Evolutionary conservation across 64 coral and sea anemone genomes (phyloP).

Genomic region (Actinia tenebrosa): DNA sequence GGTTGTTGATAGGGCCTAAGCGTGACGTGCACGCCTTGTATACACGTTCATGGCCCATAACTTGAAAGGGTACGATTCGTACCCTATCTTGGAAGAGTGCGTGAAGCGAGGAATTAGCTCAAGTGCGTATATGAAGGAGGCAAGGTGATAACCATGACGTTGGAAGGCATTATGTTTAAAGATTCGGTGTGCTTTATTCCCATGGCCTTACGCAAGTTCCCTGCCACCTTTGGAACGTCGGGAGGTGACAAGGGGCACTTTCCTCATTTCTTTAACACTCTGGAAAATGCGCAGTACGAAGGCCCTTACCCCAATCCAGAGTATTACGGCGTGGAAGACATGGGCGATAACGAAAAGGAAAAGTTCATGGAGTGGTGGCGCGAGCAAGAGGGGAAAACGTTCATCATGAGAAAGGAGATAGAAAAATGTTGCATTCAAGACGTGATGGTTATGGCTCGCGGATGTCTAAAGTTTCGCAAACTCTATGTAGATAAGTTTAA

Average conservation of each 20-base stretch:
- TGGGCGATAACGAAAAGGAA: not conserved
- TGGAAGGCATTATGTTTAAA: slow-evolving; percentile 7
- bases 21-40: accelerated
- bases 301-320: not conserved
- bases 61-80: not conserved
- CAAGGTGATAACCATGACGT: not conserved
- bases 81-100: not conserved
- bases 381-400: not conserved
- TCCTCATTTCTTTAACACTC: slow-evolving; percentile 52
- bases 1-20: not conserved
- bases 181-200: slow-evolving; percentile 31
- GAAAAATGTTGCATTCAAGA: slow-evolving; percentile 2
- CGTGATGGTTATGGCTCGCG: not conserved
- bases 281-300: not conserved
- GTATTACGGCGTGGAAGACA: not conserved
- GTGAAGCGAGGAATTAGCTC: not conserved
- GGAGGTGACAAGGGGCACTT: slow-evolving; percentile 34
- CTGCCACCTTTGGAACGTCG: not conserved
- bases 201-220: not conserved
- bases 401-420: not conserved
- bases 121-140: not conserved
- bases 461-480: not conserved
- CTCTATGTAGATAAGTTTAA: not conserved
- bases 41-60: not conserved
- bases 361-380: not conserved